These are phyloP conservation scores for Aphaenogaster floridana DNA, from an alignment of 1,140 invertebrate species.

Conservation along the genomic window DNA sequence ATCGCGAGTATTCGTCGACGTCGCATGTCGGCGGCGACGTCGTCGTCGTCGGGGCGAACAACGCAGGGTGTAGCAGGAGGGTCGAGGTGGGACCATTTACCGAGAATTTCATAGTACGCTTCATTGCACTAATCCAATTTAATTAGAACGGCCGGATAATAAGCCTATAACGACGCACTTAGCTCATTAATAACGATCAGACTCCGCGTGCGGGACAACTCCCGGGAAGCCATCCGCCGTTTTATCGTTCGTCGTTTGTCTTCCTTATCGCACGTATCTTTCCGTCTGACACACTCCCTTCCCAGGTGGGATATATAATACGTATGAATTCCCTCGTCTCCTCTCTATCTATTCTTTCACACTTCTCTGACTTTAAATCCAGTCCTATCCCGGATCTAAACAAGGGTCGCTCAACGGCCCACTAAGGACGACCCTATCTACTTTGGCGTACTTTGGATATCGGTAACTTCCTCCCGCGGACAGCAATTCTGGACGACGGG, in stretches of 20 bases:
- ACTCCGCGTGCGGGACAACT: constrained; percentile 16
- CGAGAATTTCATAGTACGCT: constrained; percentile 73
- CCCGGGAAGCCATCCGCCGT: constrained; percentile 59
- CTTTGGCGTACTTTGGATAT: constrained; percentile 9
- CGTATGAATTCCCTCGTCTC: constrained; percentile 53
- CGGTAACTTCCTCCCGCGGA: neutral
- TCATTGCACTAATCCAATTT: constrained; percentile 76
- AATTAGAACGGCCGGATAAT: constrained; percentile 75
- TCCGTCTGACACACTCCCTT: constrained; percentile 23
- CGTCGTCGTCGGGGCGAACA: neutral
- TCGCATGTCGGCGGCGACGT: constrained; percentile 44
- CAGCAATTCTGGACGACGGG: neutral
- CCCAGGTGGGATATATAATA: constrained; percentile 53
- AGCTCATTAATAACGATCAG: constrained; percentile 75
- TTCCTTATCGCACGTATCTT: constrained; percentile 71
- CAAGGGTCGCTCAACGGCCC: constrained; percentile 37
- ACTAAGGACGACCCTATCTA: constrained; percentile 42
- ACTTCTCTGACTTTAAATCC: constrained; percentile 53
- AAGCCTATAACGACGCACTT: constrained; percentile 75
- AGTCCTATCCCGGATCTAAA: constrained; percentile 32
- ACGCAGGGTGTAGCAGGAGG: constrained; percentile 45
- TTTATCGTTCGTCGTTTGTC: constrained; percentile 73
- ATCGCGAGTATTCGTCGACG: constrained; percentile 39
- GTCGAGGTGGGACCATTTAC: constrained; percentile 70
- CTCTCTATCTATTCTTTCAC: constrained; percentile 52